phyloP scores from a whole-genome alignment of 2,888 invertebrate genomes.

The Caprella mutica region DNA sequence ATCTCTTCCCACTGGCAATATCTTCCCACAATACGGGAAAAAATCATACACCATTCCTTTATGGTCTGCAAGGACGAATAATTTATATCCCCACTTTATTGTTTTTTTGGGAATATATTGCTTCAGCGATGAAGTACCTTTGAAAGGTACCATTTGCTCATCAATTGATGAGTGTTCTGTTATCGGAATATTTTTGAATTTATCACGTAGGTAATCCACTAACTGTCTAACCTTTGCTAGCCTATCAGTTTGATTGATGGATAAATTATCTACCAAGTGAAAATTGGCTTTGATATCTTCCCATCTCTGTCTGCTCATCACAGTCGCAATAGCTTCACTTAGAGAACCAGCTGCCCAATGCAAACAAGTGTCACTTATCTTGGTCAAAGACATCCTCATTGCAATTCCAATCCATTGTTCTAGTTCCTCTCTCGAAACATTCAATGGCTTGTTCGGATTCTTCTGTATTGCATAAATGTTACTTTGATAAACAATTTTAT shows the following conservation, averaged over 20 bases:
- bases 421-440: too few species aligned
- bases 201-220: slow-evolving; percentile 7
- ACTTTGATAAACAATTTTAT: too few species aligned
- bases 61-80: slow-evolving; percentile 12
- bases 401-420: too few species aligned
- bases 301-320: too few species aligned
- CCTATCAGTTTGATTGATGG: too few species aligned
- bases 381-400: too few species aligned
- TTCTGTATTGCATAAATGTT: too few species aligned
- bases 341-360: background rate
- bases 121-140: slow-evolving; percentile 11
- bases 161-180: too few species aligned
- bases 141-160: slow-evolving; percentile 18
- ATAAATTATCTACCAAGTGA: slow-evolving; percentile 12
- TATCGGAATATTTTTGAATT: slow-evolving; percentile 7
- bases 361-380: background rate
- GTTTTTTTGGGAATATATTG: slow-evolving; percentile 14
- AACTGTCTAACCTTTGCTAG: slow-evolving; percentile 6
- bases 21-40: slow-evolving; percentile 11
- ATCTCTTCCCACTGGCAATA: background rate
- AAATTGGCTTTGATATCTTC: slow-evolving; percentile 3
- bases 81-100: slow-evolving; percentile 4
- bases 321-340: background rate
- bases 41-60: slow-evolving; percentile 3
- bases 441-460: too few species aligned